phyloP scores from a whole-genome alignment of 2,113 vertebrate genomes.

The Oostethus manadensis region DNA sequence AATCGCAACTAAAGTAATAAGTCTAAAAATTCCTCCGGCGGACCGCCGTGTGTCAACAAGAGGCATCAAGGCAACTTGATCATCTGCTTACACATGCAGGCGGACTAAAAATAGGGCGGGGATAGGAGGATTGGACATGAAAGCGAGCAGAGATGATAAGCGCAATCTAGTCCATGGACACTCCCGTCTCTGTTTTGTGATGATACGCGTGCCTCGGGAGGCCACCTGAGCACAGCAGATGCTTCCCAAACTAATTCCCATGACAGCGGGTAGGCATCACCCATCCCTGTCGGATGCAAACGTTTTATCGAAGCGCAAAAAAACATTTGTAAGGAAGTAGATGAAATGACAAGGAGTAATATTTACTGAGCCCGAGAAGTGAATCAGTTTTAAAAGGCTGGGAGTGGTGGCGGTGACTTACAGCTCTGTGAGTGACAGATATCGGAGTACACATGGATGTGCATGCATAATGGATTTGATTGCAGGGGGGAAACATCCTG shows the following conservation, averaged over 20 bases:
- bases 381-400: conserved; percentile 47
- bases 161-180: conserved; percentile 7
- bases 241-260: conserved; percentile 31
- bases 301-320: conserved; percentile 19
- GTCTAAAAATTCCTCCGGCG: conserved; percentile 26
- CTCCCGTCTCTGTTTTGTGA: neutral
- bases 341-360: conserved; percentile 21
- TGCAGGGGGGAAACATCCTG: conserved; percentile 29
- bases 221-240: conserved; percentile 28
- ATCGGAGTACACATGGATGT: conserved; percentile 59
- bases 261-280: conserved; percentile 33
- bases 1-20: conserved; percentile 32
- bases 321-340: conserved; percentile 20
- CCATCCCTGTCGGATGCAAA: conserved; percentile 30
- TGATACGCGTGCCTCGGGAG: conserved; percentile 15
- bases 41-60: conserved; percentile 34
- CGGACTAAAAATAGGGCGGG: conserved; percentile 9
- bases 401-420: conserved; percentile 44
- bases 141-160: conserved; percentile 3
- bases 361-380: conserved; percentile 42
- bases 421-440: conserved; percentile 56
- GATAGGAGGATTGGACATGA: conserved; percentile 10
- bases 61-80: conserved; percentile 22
- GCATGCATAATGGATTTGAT: conserved; percentile 58
- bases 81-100: conserved; percentile 25